phyloP scores from a whole-genome alignment of 2,113 vertebrate genomes.

The Leuciscus idus region DNA sequence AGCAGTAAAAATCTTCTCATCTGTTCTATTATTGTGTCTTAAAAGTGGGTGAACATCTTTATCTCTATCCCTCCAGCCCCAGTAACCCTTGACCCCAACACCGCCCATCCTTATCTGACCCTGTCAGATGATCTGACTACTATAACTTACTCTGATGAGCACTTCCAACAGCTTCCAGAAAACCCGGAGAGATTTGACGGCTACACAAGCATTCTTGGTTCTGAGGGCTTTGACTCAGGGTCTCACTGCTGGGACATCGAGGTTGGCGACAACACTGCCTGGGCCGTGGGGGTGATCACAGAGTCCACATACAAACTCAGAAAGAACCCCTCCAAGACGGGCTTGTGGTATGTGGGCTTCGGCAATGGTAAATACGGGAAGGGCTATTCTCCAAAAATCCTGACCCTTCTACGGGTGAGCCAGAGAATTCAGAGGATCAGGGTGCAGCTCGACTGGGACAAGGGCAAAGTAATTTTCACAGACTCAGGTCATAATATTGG shows the following conservation, averaged over 20 bases:
- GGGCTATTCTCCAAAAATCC: conserved; percentile 42
- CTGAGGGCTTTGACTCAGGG: conserved; percentile 52
- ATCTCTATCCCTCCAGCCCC: conserved; percentile 39
- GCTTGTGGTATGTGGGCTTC: conserved; percentile 57
- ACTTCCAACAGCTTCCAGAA: conserved; percentile 36
- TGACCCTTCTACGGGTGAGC: conserved; percentile 27
- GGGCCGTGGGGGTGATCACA: conserved; percentile 58
- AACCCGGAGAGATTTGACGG: conserved; percentile 56
- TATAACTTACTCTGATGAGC: conserved; percentile 29
- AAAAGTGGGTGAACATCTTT: not conserved
- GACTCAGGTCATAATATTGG: conserved; percentile 34
- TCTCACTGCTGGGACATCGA: conserved; percentile 60
- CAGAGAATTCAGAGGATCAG: conserved; percentile 49
- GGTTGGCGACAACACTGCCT: conserved; percentile 55
- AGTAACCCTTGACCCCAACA: conserved; percentile 58
- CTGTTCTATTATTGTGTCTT: not conserved
- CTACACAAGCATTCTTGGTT: conserved; percentile 49
- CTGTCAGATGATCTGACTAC: conserved; percentile 57
- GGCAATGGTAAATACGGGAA: conserved; percentile 51
- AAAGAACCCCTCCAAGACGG: conserved; percentile 9
- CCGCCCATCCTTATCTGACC: conserved; percentile 36
- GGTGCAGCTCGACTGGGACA: conserved; percentile 54
- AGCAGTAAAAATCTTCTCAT: not conserved
- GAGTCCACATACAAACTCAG: conserved; percentile 45
- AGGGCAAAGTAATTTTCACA: conserved; percentile 53